These are phyloP conservation scores for Syngnathoides biaculeatus DNA, from an alignment of 2,113 vertebrate genomes.

Conservation along the genomic window DNA sequence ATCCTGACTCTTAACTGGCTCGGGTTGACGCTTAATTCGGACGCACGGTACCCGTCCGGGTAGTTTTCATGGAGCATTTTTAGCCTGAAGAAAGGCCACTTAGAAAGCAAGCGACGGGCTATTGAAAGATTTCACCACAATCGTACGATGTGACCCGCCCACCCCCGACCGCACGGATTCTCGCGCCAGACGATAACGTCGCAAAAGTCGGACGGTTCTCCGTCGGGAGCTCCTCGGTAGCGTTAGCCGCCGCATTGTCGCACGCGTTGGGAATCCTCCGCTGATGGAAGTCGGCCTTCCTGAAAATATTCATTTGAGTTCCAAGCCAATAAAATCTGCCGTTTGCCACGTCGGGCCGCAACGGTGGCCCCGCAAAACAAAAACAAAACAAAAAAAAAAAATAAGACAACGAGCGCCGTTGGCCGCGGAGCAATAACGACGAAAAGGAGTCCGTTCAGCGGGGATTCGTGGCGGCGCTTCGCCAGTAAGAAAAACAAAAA, in stretches of 20 bases:
- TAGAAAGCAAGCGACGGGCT: too few relatives aligned
- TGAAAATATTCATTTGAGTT: neutral
- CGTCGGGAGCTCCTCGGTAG: conserved; percentile 62
- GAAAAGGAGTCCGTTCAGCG: neutral
- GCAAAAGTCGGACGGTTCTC: conserved; percentile 46
- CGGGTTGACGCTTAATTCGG: too few relatives aligned
- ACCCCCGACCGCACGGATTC: neutral
- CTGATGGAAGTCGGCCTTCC: neutral
- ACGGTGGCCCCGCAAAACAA: too few relatives aligned
- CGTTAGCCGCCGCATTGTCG: conserved; percentile 35
- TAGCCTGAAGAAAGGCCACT: too few relatives aligned
- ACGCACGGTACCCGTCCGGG: too few relatives aligned
- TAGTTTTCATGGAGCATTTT: too few relatives aligned
- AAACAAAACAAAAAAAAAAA: neutral
- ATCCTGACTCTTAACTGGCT: too few relatives aligned
- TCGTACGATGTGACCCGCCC: too few relatives aligned
- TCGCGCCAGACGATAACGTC: neutral
- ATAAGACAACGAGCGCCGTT: neutral
- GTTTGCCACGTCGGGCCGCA: too few relatives aligned
- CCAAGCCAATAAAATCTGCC: neutral
- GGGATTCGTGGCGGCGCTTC: neutral
- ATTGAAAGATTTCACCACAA: too few relatives aligned
- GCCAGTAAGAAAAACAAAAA: neutral
- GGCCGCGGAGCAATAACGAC: conserved; percentile 2
- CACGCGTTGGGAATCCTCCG: too few relatives aligned